Percentiles rank a stretch among this genome's conserved stretches.
Conservation (phyloP, 2,888 invertebrate species). For the Trachelus iudaicus region DNA sequence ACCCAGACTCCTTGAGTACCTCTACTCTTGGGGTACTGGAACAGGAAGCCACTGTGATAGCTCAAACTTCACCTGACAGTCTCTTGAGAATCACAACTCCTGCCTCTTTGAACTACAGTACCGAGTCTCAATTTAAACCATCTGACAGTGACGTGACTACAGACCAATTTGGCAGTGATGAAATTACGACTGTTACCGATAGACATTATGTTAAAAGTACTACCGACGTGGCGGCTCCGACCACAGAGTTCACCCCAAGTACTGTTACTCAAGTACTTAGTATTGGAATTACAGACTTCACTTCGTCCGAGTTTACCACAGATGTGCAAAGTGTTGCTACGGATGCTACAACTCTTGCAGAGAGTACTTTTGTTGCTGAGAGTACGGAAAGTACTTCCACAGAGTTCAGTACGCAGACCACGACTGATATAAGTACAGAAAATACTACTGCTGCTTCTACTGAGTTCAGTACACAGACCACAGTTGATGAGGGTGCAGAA, state of each 20-base stretch:
- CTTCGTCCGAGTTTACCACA: neutral
- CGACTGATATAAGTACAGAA: neutral
- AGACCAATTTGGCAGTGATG: neutral
- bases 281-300: neutral
- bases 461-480: conserved; percentile 8
- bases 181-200: neutral
- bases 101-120: neutral
- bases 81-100: neutral
- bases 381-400: neutral
- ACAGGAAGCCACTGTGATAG: neutral
- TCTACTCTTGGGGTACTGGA: neutral
- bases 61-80: neutral
- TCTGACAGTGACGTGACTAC: neutral
- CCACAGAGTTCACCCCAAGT: neutral
- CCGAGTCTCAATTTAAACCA: neutral
- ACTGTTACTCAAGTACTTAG: neutral
- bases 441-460: neutral
- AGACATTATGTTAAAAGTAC: neutral
- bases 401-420: conserved; percentile 2
- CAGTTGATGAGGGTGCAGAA: neutral
- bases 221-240: neutral
- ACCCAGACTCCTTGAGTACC: neutral
- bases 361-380: neutral
- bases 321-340: neutral
- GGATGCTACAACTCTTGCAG: neutral